A percentile compares a stretch with the other conserved stretches of the same genome.
These are phyloP conservation scores for Centrocercus urophasianus DNA, from an alignment of 2,113 vertebrate species.

Conservation along the genomic window DNA sequence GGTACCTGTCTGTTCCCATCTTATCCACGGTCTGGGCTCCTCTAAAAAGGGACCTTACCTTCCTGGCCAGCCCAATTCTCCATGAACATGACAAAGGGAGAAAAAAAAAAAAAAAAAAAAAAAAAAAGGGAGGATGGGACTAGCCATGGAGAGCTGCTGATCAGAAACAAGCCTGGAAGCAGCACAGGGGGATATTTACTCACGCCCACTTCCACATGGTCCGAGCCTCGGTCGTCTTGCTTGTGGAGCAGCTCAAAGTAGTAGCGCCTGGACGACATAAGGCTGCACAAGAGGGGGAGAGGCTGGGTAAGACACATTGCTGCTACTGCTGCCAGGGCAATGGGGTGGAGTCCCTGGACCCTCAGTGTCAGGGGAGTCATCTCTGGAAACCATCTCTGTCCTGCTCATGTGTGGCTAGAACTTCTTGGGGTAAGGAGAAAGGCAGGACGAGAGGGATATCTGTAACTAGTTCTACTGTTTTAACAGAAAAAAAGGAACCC, in stretches of 20 bases:
- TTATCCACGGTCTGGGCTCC: fast-evolving
- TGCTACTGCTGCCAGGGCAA: not conserved
- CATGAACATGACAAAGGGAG: no score
- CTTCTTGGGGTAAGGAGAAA: not conserved
- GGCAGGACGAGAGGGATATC: fast-evolving
- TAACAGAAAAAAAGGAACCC: not conserved
- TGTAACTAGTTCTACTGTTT: not conserved
- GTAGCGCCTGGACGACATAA: constrained; percentile 92
- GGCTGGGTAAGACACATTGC: fast-evolving
- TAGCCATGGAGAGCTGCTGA: fast-evolving
- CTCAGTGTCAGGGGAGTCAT: not conserved
- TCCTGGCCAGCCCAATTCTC: not conserved
- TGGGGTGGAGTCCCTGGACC: not conserved
- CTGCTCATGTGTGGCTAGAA: fast-evolving
- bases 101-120: not conserved
- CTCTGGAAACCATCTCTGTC: not conserved
- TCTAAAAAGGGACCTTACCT: not conserved
- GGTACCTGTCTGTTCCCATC: not conserved
- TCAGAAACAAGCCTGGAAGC: fast-evolving
- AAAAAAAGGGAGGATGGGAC: not conserved
- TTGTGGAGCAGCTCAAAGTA: constrained; percentile 99
- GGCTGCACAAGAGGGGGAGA: constrained; percentile 71
- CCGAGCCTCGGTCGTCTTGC: constrained; percentile 94
- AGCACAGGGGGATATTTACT: constrained; percentile 58
- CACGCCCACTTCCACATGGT: constrained; percentile 98